A percentile compares a stretch with the other conserved stretches of the same genome.
Conservation (phyloP, 2,113 vertebrate genomes). For the Coptodon rendalli region DNA sequence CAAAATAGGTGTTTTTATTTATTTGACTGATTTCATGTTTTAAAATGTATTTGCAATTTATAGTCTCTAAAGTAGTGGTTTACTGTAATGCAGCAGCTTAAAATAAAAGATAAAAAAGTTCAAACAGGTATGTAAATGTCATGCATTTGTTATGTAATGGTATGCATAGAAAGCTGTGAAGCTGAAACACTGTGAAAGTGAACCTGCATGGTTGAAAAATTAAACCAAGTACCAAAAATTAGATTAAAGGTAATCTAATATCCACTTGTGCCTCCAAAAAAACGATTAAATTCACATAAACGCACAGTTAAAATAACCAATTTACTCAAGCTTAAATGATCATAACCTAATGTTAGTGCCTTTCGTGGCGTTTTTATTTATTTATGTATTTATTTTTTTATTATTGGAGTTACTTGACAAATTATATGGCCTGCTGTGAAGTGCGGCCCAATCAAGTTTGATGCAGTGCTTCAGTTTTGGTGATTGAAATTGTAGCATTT, state of each 20-base stretch:
- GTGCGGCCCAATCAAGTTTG: neutral
- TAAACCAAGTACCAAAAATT: neutral
- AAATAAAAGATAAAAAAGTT: rapidly evolving
- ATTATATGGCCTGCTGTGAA: no score
- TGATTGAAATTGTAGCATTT: neutral
- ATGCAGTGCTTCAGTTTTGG: neutral
- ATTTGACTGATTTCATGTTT: neutral
- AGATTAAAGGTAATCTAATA: neutral
- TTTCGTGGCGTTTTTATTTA: neutral
- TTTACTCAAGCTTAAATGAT: neutral
- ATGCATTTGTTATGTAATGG: neutral
- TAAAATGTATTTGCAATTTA: neutral
- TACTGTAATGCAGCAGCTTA: neutral
- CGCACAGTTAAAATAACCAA: neutral
- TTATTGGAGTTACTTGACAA: neutral
- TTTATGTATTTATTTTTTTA: neutral
- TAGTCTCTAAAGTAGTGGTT: neutral
- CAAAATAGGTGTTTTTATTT: neutral
- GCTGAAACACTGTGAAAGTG: neutral
- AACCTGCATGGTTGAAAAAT: neutral
- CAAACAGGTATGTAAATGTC: neutral
- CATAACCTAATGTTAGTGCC: neutral
- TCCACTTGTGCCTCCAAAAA: neutral
- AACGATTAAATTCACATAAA: rapidly evolving
- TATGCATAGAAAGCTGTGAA: neutral